Evolutionary conservation across 2,113 vertebrate species (phyloP).

Genomic region (Perca flavescens): DNA sequence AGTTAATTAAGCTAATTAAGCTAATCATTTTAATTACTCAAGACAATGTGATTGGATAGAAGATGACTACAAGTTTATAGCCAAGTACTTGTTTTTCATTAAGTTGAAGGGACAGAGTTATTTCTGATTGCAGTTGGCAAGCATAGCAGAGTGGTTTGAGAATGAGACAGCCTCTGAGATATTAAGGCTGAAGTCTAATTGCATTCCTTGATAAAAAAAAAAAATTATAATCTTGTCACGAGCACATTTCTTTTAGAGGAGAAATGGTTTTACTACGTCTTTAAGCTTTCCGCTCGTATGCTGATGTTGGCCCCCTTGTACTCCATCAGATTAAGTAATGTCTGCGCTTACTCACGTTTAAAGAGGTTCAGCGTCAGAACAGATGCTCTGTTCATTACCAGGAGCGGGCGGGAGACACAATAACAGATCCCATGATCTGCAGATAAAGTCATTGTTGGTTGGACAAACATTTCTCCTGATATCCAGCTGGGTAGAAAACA

Average conservation of each 20-base stretch:
- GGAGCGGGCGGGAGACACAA: constrained; percentile 13
- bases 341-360: constrained; percentile 59
- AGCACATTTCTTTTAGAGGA: constrained; percentile 93
- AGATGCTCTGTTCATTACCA: constrained; percentile 31
- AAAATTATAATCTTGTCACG: constrained; percentile 90
- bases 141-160: constrained; percentile 90
- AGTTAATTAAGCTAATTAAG: constrained; percentile 99
- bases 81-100: constrained; percentile 99
- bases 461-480: not conserved
- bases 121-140: constrained; percentile 99
- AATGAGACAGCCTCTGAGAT: constrained; percentile 98
- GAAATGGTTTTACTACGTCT: constrained; percentile 92
- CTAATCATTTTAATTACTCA: constrained; percentile 99
- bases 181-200: constrained; percentile 99
- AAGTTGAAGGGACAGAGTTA: constrained; percentile 99
- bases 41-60: constrained; percentile 99
- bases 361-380: constrained; percentile 43
- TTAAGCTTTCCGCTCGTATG: constrained; percentile 87
- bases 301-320: constrained; percentile 83
- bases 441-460: constrained; percentile 28
- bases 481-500: not conserved
- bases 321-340: constrained; percentile 73
- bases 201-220: constrained; percentile 94
- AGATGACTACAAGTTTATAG: constrained; percentile 99
- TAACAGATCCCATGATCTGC: constrained; percentile 43